Percentiles rank a stretch among this genome's conserved stretches.
Evolutionary conservation across 2,797 vertebrate genomes (phyloP).

Genomic region (Enteromius paludinosus): DNA sequence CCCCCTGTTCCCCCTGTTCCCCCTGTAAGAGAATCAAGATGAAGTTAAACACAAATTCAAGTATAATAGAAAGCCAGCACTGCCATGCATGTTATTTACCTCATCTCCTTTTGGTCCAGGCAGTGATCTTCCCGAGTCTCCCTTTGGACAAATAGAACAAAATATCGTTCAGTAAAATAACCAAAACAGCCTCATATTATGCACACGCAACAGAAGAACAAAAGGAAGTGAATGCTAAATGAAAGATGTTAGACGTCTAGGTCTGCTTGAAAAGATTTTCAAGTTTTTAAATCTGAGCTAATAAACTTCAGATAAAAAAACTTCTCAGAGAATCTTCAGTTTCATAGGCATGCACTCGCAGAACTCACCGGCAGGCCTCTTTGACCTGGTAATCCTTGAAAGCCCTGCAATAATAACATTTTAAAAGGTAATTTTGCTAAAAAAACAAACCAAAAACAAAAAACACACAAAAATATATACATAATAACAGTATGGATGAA

Average conservation of each 20-base stretch:
- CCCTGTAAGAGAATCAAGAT: conserved; percentile 30
- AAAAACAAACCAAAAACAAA: too few relatives aligned
- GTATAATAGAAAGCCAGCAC: neutral
- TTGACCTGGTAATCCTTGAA: conserved; percentile 59
- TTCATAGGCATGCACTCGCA: neutral
- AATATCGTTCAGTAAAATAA: neutral
- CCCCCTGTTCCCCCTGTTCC: neutral
- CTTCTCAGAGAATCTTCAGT: neutral
- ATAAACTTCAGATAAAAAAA: neutral
- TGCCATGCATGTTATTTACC: neutral
- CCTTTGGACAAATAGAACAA: neutral
- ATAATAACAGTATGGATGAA: neutral
- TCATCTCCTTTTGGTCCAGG: conserved; percentile 38
- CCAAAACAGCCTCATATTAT: neutral
- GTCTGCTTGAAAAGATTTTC: neutral
- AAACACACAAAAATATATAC: neutral
- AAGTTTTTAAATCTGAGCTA: neutral
- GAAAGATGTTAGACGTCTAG: neutral
- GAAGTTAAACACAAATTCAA: neutral
- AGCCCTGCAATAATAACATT: conserved; percentile 59
- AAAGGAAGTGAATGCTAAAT: neutral
- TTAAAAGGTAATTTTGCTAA: too few relatives aligned
- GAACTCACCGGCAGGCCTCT: conserved; percentile 72
- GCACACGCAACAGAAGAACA: neutral
- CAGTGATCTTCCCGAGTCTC: conserved; percentile 37